phyloP scores from a whole-genome alignment of 2,797 vertebrate species.

The Gambusia yucatana region DNA sequence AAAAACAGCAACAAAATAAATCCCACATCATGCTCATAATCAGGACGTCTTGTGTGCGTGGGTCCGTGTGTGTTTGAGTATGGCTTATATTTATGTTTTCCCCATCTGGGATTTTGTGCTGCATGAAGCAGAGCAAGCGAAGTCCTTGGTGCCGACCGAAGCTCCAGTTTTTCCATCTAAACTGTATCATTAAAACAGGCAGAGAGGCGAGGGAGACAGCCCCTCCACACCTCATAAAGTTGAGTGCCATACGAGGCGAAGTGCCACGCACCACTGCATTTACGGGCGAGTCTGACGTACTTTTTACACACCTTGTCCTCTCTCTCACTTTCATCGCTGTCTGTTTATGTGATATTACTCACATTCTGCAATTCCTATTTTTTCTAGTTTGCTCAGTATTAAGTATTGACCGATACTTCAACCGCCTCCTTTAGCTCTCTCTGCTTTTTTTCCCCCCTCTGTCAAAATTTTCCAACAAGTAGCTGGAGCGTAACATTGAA shows the following conservation, averaged over 20 bases:
- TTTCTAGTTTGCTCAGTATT: conserved; percentile 59
- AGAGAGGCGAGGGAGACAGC: conserved; percentile 70
- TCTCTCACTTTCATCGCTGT: conserved; percentile 62
- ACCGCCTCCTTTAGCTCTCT: conserved; percentile 52
- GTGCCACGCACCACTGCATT: conserved; percentile 70
- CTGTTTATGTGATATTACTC: conserved; percentile 74
- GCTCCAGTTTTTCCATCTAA: conserved; percentile 79
- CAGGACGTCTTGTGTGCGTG: background rate
- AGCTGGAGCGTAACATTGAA: conserved; percentile 74
- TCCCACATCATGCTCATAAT: background rate
- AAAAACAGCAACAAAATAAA: background rate
- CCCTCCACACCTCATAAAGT: conserved; percentile 82
- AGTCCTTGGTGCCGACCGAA: conserved; percentile 75
- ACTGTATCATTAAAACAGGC: conserved; percentile 79
- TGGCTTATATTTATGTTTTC: conserved; percentile 18
- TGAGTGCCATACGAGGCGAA: conserved; percentile 72
- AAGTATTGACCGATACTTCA: conserved; percentile 75
- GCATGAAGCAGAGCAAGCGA: conserved; percentile 42
- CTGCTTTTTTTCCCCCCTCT: conserved; percentile 39
- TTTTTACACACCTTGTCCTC: conserved; percentile 71
- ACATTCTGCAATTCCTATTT: conserved; percentile 62
- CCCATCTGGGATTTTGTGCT: conserved; percentile 25
- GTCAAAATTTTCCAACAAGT: conserved; percentile 73
- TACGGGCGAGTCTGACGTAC: conserved; percentile 63
- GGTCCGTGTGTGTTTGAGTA: background rate